Base-by-base conservation (phyloP, 1,140 invertebrate species). In the Campoletis sonorensis region DNA sequence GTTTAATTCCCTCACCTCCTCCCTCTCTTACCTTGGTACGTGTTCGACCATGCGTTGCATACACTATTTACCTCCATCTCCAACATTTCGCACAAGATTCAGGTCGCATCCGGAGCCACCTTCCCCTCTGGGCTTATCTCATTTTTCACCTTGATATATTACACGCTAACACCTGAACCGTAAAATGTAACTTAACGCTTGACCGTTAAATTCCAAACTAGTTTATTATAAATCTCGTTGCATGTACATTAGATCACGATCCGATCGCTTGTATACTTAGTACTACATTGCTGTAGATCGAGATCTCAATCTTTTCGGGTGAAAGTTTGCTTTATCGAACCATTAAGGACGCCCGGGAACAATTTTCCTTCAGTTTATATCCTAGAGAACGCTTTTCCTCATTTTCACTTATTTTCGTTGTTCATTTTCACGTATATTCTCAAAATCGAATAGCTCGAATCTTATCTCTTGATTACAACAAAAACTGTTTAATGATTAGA, bases 41-140 rank as follows among this genome's bases (percentile, higher is more conserved):
- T 72, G 70, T 72, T 72, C 70, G 70, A 45, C 70, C 70, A 72
- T 72, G 70, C 70, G 70, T 72, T 72, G 70, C 33, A 72, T 72
- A 72, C 37, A 49, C 70, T 72, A 72, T 72, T 72, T 72, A 72
- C 70, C 70, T 72, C 33, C 70, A 72, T 72, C 70, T 72, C 40
- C 37, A 27, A 72, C 70, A 72, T 72, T 72, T 72, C 21, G 70
- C 70, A 72, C 70, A 72, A 49, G 70, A 72, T 72, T 72, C 70
- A 72, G 70, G 70, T 72, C 70, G 37, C 70, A 45, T 23, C 70
- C 37, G 70, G 18, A 72, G 70, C 70, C 70, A 72, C 70, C 70
- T 72, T 72, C 70, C 37, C 37, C 33, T 18, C 8, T 13, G 70
- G 61, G n/a, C 70, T 72, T 72, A 72, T 72, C 70, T 72, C 37